These are phyloP conservation scores for Apostichopus leukothele DNA, from an alignment of 53 echinoderm and acorn worm species.

Conservation along the genomic window DNA sequence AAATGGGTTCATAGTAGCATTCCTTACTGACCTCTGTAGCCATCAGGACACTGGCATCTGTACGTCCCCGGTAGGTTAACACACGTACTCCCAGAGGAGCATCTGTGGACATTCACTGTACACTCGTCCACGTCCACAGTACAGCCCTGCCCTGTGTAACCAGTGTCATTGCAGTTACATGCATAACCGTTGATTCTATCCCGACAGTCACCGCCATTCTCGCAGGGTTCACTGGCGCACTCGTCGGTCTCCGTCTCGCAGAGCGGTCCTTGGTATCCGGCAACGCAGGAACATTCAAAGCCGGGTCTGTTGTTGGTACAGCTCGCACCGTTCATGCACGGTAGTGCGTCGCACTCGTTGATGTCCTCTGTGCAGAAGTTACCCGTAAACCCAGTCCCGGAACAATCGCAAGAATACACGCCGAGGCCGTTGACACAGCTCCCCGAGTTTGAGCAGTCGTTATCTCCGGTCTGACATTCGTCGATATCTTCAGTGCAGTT, in stretches of 20 bases:
- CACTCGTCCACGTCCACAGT: conserved; percentile 63
- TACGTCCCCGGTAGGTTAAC: conserved; percentile 57
- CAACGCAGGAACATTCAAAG: conserved; percentile 73
- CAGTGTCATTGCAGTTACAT: conserved; percentile 65
- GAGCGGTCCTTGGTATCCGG: conserved; percentile 63
- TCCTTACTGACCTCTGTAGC: conserved; percentile 62
- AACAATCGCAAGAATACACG: conserved; percentile 67
- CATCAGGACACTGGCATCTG: conserved; percentile 57
- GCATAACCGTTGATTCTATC: conserved; percentile 47
- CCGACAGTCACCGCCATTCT: conserved; percentile 54
- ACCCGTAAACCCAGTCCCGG: conserved; percentile 71
- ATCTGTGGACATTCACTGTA: conserved; percentile 14
- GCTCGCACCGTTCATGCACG: conserved; percentile 69
- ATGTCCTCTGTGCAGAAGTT: conserved; percentile 68
- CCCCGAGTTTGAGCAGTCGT: conserved; percentile 56
- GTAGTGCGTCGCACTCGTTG: conserved; percentile 64
- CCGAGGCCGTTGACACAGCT: conserved; percentile 61
- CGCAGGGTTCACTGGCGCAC: conserved; percentile 62
- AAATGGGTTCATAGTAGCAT: background rate
- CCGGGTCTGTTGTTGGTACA: conserved; percentile 68
- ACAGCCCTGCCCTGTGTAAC: conserved; percentile 54
- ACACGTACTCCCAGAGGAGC: conserved; percentile 65
- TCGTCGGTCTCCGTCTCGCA: conserved; percentile 72
- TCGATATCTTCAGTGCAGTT: conserved; percentile 68
- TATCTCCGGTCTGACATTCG: conserved; percentile 58